Conservation (phyloP, 2,113 vertebrate genomes). For the Tragulus kanchil region DNA sequence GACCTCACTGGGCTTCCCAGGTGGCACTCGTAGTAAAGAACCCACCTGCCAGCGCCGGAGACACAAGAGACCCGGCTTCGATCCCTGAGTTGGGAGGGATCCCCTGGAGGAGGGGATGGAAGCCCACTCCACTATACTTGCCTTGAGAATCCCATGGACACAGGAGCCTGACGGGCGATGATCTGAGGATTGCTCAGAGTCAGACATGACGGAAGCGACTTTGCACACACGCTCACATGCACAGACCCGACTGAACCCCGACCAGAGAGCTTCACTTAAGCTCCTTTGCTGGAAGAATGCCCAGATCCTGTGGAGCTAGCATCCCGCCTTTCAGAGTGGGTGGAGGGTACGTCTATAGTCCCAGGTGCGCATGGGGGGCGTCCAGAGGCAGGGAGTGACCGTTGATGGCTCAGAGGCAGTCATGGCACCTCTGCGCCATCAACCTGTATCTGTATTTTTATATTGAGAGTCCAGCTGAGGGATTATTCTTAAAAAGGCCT, state of each 20-base stretch:
- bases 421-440: not conserved
- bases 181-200: not conserved
- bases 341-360: too few species aligned
- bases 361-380: not conserved
- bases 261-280: not conserved
- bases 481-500: conserved; percentile 52
- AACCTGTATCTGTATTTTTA: conserved; percentile 45
- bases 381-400: not conserved
- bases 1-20: not conserved
- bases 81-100: not conserved
- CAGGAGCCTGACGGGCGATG: not conserved
- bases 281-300: not conserved
- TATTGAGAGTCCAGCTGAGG: not conserved
- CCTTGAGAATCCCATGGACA: not conserved
- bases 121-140: not conserved
- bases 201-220: not conserved
- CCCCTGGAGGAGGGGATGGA: not conserved
- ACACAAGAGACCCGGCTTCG: not conserved
- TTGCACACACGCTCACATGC: not conserved
- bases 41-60: not conserved
- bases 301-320: not conserved
- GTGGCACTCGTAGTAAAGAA: not conserved
- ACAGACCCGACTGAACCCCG: not conserved
- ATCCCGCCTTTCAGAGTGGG: not conserved
- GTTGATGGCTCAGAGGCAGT: not conserved